These are phyloP conservation scores for Pollenia angustigena DNA, from an alignment of 2,888 invertebrate species.

Conservation along the genomic window DNA sequence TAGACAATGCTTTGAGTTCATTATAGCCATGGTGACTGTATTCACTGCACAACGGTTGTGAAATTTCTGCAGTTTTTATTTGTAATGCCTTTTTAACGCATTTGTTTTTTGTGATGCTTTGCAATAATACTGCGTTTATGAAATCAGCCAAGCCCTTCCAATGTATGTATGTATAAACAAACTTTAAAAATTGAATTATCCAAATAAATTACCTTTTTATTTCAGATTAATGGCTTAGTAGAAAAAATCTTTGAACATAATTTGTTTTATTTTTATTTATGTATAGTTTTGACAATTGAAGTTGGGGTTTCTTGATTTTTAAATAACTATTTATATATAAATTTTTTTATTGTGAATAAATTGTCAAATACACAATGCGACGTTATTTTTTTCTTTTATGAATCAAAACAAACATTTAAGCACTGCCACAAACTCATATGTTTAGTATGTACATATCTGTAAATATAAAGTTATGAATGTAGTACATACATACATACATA, in stretches of 20 bases:
- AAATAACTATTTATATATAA: neutral
- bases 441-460: neutral
- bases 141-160: too few species aligned
- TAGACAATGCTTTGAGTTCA: too few species aligned
- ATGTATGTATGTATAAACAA: neutral
- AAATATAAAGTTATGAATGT: neutral
- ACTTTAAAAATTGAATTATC: neutral
- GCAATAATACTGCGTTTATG: too few species aligned
- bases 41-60: too few species aligned
- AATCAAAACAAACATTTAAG: constrained; percentile 39
- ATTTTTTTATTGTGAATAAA: neutral
- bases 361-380: constrained; percentile 3
- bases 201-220: constrained; percentile 27
- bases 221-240: neutral
- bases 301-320: constrained; percentile 1
- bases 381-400: neutral
- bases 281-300: constrained; percentile 16
- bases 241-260: neutral
- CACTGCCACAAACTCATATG: neutral
- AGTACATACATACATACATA: neutral
- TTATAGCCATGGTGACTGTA: too few species aligned
- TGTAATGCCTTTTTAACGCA: too few species aligned
- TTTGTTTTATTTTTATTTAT: constrained; percentile 12
- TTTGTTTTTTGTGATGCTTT: too few species aligned
- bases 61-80: too few species aligned